These are phyloP conservation scores for Mus musculus DNA, from an alignment of 2,113 vertebrate genomes.

Conservation along the genomic window DNA sequence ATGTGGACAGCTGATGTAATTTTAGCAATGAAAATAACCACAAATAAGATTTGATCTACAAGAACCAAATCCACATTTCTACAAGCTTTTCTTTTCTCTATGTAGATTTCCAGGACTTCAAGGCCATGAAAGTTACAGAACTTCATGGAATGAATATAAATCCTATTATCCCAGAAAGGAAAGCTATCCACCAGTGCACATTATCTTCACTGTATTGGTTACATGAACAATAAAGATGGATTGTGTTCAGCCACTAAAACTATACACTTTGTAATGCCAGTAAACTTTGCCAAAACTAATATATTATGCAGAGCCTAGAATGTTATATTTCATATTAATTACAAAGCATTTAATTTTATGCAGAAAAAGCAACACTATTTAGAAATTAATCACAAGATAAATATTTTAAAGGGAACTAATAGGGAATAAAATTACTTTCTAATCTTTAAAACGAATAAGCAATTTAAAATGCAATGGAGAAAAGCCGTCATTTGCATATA, in stretches of 20 bases:
- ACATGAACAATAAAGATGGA: not conserved
- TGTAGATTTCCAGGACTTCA: not conserved
- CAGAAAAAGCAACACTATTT: not conserved
- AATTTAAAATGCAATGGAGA: not conserved
- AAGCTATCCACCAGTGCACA: not conserved
- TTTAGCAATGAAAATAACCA: not conserved
- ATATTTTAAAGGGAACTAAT: constrained; percentile 36
- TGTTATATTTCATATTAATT: constrained; percentile 29
- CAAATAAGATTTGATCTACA: not conserved
- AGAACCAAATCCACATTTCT: not conserved
- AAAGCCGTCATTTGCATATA: constrained; percentile 43
- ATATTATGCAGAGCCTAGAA: not conserved
- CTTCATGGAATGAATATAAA: not conserved
- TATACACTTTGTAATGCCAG: not conserved
- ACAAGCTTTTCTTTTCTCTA: not conserved
- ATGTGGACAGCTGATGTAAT: not conserved
- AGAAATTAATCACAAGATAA: constrained; percentile 31
- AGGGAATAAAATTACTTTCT: constrained; percentile 14
- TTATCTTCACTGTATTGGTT: not conserved
- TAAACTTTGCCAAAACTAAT: constrained; percentile 25
- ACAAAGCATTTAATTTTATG: constrained; percentile 37
- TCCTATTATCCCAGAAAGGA: not conserved
- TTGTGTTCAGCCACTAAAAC: not conserved
- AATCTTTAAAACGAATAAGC: not conserved
- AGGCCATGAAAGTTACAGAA: not conserved